Conservation (phyloP, 2,888 invertebrate genomes). For the Taphrorychus bicolor region DNA sequence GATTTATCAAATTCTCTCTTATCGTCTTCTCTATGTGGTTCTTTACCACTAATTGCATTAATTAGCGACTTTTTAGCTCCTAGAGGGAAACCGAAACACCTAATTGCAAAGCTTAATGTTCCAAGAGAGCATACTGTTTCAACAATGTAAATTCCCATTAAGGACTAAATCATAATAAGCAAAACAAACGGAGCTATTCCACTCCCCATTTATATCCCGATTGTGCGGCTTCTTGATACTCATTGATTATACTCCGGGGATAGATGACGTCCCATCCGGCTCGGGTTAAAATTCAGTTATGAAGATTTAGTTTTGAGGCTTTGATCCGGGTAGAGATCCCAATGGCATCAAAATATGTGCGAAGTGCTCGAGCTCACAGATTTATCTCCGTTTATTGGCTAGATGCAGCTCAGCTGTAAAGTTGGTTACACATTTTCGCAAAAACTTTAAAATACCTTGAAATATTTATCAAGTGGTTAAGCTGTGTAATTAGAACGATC, state of each 20-base stretch:
- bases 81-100: neutral
- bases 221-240: slow-evolving; percentile 27
- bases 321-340: slow-evolving; percentile 20
- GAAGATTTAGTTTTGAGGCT: slow-evolving; percentile 32
- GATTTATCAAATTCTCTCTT: no score
- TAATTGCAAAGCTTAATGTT: neutral
- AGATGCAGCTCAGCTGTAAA: no score
- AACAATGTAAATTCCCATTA: neutral
- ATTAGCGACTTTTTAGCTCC: neutral
- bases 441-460: no score
- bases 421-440: neutral
- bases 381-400: neutral
- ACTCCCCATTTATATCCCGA: slow-evolving; percentile 26
- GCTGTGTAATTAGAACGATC: no score
- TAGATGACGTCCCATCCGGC: slow-evolving; percentile 30
- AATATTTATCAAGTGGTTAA: no score
- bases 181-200: slow-evolving; percentile 14
- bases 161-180: slow-evolving; percentile 1
- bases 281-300: slow-evolving; percentile 36
- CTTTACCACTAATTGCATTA: neutral
- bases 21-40: no score
- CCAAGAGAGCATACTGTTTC: no score
- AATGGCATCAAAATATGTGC: neutral
- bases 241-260: slow-evolving; percentile 36
- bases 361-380: neutral